phyloP scores from a whole-genome alignment of 2,113 vertebrate species.

The Ctenodactylus gundi region DNA sequence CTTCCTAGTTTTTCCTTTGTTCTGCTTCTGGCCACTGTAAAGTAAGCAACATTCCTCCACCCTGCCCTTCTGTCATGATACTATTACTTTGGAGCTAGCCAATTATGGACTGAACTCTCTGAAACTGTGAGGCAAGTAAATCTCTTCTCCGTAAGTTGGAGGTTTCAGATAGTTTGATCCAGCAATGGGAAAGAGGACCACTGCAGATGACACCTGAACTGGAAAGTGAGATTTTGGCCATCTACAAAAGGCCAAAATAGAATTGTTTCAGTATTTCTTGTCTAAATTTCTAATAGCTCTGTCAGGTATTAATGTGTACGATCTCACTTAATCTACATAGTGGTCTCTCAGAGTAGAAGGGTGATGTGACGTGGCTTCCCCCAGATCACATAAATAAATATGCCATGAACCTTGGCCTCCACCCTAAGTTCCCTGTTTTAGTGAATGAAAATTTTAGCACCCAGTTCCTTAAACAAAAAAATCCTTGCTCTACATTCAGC shows the following conservation, averaged over 20 bases:
- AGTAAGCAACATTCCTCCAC: not conserved
- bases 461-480: not conserved
- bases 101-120: not conserved
- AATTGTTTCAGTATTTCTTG: not conserved
- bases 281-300: not conserved
- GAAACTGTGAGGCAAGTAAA: not conserved
- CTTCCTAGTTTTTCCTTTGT: not conserved
- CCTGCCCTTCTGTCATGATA: not conserved
- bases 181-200: not conserved
- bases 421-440: not conserved
- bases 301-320: not conserved
- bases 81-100: not conserved
- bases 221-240: not conserved
- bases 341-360: not conserved
- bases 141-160: not conserved
- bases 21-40: not conserved
- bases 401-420: not conserved
- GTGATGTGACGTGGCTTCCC: not conserved
- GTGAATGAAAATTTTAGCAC: not conserved
- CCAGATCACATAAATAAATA: not conserved
- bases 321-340: constrained; percentile 4
- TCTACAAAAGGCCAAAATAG: not conserved
- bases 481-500: not conserved
- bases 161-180: not conserved
- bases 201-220: not conserved